Evolutionary conservation across 2,113 vertebrate genomes (phyloP).

Genomic region (Notarius lentiginosus): DNA sequence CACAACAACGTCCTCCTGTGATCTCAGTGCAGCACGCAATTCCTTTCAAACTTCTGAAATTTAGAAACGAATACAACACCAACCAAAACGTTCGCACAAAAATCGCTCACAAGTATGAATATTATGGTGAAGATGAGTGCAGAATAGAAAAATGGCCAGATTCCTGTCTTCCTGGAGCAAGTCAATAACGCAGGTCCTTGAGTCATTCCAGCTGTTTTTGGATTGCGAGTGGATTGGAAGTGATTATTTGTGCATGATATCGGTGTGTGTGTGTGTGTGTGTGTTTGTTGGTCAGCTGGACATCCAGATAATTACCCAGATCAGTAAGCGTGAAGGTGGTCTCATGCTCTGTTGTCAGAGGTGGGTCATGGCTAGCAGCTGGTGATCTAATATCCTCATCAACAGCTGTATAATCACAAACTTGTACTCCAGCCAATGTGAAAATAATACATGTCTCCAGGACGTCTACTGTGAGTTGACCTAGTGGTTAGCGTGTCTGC

Average conservation of each 20-base stretch:
- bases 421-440: slow-evolving; percentile 35
- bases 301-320: slow-evolving; percentile 69
- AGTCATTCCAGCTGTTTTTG: slow-evolving; percentile 40
- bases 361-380: slow-evolving; percentile 63
- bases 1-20: too few relatives aligned
- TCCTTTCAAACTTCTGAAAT: too few relatives aligned
- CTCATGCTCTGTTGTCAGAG: slow-evolving; percentile 67
- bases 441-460: slow-evolving; percentile 9
- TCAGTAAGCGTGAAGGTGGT: slow-evolving; percentile 70
- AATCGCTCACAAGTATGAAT: neutral
- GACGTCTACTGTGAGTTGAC: too few relatives aligned
- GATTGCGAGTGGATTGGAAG: neutral
- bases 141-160: neutral
- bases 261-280: neutral
- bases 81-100: neutral
- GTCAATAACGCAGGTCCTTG: neutral
- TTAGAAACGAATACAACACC: too few relatives aligned
- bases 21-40: neutral
- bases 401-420: slow-evolving; percentile 69
- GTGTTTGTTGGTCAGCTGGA: slow-evolving; percentile 57
- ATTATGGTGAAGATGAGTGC: neutral
- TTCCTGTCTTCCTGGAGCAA: neutral
- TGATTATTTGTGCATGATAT: neutral
- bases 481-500: too few relatives aligned
- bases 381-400: slow-evolving; percentile 65